Evolutionary conservation across 2,888 invertebrate species (phyloP), one percentile per base, ranked within the genome.

Genomic region (Congeria kusceri): DNA sequence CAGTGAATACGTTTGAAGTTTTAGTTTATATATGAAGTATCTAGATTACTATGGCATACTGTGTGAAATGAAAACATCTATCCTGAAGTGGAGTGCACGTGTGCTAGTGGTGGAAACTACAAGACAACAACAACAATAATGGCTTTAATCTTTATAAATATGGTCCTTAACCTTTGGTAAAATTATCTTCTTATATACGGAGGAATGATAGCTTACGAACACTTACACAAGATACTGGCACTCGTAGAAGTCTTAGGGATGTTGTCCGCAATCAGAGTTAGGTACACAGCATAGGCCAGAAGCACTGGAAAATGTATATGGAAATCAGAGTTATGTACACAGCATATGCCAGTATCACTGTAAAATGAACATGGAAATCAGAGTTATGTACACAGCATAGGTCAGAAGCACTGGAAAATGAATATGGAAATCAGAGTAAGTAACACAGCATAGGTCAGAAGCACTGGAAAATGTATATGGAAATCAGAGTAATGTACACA

Each of bases 391-490:
- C 44, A 86, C 86, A 29, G 86, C 86, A 28, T 84, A 86, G 28
- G 86, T 84, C 25, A 86, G 66, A 7, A 86, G 62, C 20, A 83
- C 86, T 59, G 85, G 58, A 77, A 72, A 44, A n/a, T n/a, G n/a
- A 27, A 57, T 15, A 39, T 39, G 4, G 86, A 78, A 20, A 86
- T 86, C 27, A 86, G 64, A 0, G 86, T 80, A 32, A 86, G 70
- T 47, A 84, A 86, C 44, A 86, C 86, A 29, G 86, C 86, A 28
- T 86, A 86, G 28, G 86, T 84, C 25, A 86, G 66, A 7, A 86
- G 63, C 20, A 83, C 86, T 59, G 85, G 58, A 77, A 72, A 44
- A n/a, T n/a, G n/a, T 23, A 57, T 15, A 39, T 39, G 4, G 86
- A 78, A 20, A 86, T 86, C 27, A 86, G 64, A 0, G 86, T 80